phyloP scores from a whole-genome alignment of 2,797 vertebrate species.

The Melanotaenia maccullochi region DNA sequence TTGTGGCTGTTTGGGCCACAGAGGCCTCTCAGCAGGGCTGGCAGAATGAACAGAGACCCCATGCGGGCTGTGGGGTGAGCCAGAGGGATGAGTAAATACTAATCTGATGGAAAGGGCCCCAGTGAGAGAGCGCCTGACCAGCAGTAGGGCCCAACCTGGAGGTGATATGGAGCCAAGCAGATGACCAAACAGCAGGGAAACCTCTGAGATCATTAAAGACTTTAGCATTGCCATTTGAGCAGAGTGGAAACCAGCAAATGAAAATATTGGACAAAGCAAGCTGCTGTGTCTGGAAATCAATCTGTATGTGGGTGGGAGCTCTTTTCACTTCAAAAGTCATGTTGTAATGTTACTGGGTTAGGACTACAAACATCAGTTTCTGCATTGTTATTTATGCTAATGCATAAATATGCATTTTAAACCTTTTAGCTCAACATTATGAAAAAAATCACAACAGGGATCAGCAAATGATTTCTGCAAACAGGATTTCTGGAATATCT shows the following conservation, averaged over 20 bases:
- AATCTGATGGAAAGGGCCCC: slow-evolving; percentile 72
- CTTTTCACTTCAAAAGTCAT: slow-evolving; percentile 75
- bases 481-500: too few species aligned
- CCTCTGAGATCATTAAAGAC: slow-evolving; percentile 72
- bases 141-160: slow-evolving; percentile 63
- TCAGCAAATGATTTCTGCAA: not conserved
- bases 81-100: slow-evolving; percentile 79
- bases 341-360: slow-evolving; percentile 49
- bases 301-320: slow-evolving; percentile 70
- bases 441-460: not conserved
- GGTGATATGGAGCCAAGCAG: slow-evolving; percentile 72
- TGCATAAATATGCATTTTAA: not conserved
- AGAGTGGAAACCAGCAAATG: slow-evolving; percentile 69
- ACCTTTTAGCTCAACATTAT: not conserved
- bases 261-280: slow-evolving; percentile 78
- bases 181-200: slow-evolving; percentile 68
- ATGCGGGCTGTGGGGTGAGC: slow-evolving; percentile 72
- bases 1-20: slow-evolving; percentile 60
- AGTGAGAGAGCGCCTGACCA: slow-evolving; percentile 66
- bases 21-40: slow-evolving; percentile 76
- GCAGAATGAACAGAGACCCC: slow-evolving; percentile 81
- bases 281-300: slow-evolving; percentile 73
- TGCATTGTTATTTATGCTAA: not conserved
- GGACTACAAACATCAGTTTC: not conserved
- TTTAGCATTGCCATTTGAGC: slow-evolving; percentile 78